phyloP scores from a whole-genome alignment of 2,797 vertebrate species.

The Australoheros facetus region DNA sequence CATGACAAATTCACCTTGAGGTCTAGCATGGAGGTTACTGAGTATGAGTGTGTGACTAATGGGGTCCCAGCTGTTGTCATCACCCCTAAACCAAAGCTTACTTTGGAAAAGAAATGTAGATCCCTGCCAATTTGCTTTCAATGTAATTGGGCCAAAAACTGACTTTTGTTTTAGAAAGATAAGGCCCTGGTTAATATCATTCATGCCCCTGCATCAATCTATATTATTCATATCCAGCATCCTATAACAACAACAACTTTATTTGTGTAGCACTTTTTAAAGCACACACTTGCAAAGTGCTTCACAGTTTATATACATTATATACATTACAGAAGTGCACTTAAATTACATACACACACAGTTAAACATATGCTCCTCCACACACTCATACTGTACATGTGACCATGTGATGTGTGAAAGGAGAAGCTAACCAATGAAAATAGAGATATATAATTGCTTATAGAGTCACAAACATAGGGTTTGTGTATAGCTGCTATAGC shows the following conservation, averaged over 20 bases:
- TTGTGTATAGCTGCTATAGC: background rate
- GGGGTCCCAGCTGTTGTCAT: slow-evolving; percentile 19
- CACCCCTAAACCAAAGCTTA: slow-evolving; percentile 15
- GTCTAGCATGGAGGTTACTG: slow-evolving; percentile 20
- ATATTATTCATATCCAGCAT: no score
- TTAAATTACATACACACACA: no score
- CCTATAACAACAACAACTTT: no score
- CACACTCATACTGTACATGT: background rate
- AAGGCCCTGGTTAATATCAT: no score
- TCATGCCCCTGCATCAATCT: no score
- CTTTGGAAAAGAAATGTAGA: slow-evolving; percentile 3
- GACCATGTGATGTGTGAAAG: background rate
- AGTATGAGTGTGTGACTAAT: slow-evolving; percentile 28
- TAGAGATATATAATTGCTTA: no score
- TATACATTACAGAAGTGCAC: no score
- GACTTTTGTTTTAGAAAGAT: no score
- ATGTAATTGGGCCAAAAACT: background rate
- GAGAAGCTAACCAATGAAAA: background rate
- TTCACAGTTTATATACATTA: no score
- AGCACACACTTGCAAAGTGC: no score
- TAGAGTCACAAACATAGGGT: background rate
- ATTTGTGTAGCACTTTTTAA: no score
- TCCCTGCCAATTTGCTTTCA: background rate
- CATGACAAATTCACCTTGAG: slow-evolving; percentile 30
- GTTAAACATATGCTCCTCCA: background rate